Conservation (phyloP, 2,888 invertebrate genomes). For the Cecidostiba fungosa region DNA sequence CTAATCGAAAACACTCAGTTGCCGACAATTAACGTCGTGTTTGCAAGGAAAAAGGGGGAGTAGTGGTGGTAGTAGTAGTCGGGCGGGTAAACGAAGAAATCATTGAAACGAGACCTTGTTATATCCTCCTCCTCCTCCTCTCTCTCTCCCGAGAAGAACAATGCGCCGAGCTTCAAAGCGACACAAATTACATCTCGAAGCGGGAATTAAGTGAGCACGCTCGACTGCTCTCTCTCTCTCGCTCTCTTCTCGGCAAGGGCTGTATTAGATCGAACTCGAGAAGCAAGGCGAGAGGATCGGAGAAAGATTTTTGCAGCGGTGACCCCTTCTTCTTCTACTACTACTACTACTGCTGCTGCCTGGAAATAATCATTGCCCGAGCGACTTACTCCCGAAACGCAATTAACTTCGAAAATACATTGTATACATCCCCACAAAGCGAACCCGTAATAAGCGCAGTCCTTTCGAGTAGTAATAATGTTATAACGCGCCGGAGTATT, state of each 20-base stretch:
- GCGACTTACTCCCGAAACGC: slow-evolving; percentile 62
- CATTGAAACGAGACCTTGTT: slow-evolving; percentile 66
- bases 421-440: slow-evolving; percentile 49
- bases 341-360: not conserved
- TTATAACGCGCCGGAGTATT: slow-evolving; percentile 33
- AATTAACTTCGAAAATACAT: slow-evolving; percentile 65
- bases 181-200: slow-evolving; percentile 75
- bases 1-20: slow-evolving; percentile 57
- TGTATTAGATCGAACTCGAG: slow-evolving; percentile 59
- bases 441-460: slow-evolving; percentile 58
- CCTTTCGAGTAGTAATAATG: slow-evolving; percentile 57
- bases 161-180: slow-evolving; percentile 70
- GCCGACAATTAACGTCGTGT: slow-evolving; percentile 60
- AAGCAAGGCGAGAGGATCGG: slow-evolving; percentile 60
- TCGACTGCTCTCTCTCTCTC: slow-evolving; percentile 55
- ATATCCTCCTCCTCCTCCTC: slow-evolving; percentile 58
- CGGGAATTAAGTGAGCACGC: slow-evolving; percentile 70
- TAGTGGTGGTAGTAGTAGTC: not conserved
- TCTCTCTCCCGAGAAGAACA: slow-evolving; percentile 52
- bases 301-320: slow-evolving; percentile 63
- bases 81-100: slow-evolving; percentile 56
- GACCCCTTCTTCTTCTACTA: slow-evolving; percentile 11
- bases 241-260: slow-evolving; percentile 46
- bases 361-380: slow-evolving; percentile 63
- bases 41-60: slow-evolving; percentile 62